A percentile compares a stretch with the other conserved stretches of the same genome.
Conservation (phyloP, 1,140 invertebrate species). For the Rhopalosiphum padi region DNA sequence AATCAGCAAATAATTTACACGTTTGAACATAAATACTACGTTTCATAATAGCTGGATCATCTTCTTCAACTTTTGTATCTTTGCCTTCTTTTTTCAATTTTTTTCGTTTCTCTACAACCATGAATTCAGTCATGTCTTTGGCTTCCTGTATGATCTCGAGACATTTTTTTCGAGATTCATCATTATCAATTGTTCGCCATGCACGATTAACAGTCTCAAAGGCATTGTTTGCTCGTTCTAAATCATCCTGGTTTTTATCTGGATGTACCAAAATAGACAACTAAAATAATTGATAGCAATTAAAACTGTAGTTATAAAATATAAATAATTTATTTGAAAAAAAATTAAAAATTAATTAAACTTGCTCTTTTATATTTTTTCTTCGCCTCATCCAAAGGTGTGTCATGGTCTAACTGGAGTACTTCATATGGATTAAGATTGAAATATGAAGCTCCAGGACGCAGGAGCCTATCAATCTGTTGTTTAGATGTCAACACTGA, state of each 20-base stretch:
- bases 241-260: conserved; percentile 96
- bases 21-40: conserved; percentile 96
- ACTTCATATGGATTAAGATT: conserved; percentile 97
- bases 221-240: conserved; percentile 90
- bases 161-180: conserved; percentile 91
- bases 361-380: conserved; percentile 91
- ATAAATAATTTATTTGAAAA: neutral
- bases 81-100: conserved; percentile 94
- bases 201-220: conserved; percentile 95
- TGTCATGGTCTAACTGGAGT: conserved; percentile 91
- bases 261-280: conserved; percentile 98
- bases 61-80: conserved; percentile 84
- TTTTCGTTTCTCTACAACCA: conserved; percentile 94
- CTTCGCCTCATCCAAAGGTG: conserved; percentile 88
- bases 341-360: conserved; percentile 52
- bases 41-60: conserved; percentile 90
- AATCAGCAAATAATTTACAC: conserved; percentile 98
- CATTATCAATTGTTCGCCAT: conserved; percentile 95
- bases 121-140: conserved; percentile 89
- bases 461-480: conserved; percentile 90
- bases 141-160: conserved; percentile 97
- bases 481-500: conserved; percentile 90
- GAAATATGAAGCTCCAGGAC: conserved; percentile 94
- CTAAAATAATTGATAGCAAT: conserved; percentile 64
- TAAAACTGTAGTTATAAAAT: neutral